Evolutionary conservation across 2,888 invertebrate species (phyloP).

Genomic region (Pristionchus entomophagus): DNA sequence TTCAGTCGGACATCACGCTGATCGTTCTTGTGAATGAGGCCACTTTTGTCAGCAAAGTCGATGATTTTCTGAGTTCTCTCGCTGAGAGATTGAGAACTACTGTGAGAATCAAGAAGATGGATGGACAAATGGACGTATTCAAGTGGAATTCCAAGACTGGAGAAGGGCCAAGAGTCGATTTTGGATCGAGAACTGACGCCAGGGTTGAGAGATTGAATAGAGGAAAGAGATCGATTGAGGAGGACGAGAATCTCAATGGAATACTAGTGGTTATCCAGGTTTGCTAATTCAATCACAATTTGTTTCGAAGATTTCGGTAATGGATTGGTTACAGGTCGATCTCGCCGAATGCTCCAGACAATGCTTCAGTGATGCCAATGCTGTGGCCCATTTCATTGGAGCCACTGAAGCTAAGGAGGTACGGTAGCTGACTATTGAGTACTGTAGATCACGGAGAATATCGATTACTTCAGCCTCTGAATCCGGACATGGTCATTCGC

Average conservation of each 20-base stretch:
- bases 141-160: slow-evolving; percentile 60
- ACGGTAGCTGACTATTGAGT: neutral
- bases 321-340: slow-evolving; percentile 54
- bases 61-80: slow-evolving; percentile 61
- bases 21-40: slow-evolving; percentile 59
- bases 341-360: slow-evolving; percentile 54
- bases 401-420: slow-evolving; percentile 65
- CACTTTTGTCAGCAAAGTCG: slow-evolving; percentile 56
- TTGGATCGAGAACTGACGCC: slow-evolving; percentile 28
- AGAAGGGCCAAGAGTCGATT: neutral
- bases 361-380: slow-evolving; percentile 64
- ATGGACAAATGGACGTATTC: slow-evolving; percentile 67
- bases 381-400: slow-evolving; percentile 66
- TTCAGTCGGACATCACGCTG: slow-evolving; percentile 60
- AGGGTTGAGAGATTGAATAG: neutral
- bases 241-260: neutral
- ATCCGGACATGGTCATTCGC: slow-evolving; percentile 35
- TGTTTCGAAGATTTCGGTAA: neutral
- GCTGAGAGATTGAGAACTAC: slow-evolving; percentile 63
- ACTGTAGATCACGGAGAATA: neutral
- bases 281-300: neutral
- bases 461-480: slow-evolving; percentile 1
- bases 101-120: slow-evolving; percentile 51
- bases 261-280: slow-evolving; percentile 39
- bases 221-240: neutral